Evolutionary conservation across 2,113 vertebrate genomes (phyloP), one percentile per base, ranked within the genome.

Genomic region (Climacteris rufus): DNA sequence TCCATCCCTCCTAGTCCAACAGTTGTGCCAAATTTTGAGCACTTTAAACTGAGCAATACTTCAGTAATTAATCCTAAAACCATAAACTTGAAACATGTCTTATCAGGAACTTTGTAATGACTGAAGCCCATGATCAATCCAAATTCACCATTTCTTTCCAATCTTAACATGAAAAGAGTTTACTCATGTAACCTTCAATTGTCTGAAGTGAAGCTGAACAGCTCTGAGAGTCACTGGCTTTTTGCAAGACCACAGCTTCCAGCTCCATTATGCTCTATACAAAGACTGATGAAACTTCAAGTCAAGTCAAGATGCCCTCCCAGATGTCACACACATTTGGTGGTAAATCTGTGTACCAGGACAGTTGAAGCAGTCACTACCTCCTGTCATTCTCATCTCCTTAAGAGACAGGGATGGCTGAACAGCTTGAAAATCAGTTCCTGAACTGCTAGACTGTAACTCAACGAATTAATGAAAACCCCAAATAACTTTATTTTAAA

Each of bases 311-410:
- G 31, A 52, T 21, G 72, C 13, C 3, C 27, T 70, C 13, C 33
- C 31, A 50, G 17, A 54, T 0, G 0, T 19, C 19, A 87, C 8
- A 42, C 1, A 4, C 1, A 1, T 49, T 59, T n/a, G 8, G 10
- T 39, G 35, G 30, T 42, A 31, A 33, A 49, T 31, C 39, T 31
- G 15, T 27, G 15, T 6, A 61, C 8, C 21, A 60, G 23, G n/a
- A 77, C 11, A 81, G 45, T 19, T 77, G 25, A 74, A 70, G 19
- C 9, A 84, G 40, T 6, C 40, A n/a, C 31, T 40, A 8, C 14
- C 11, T 81, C 28, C 45, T 17, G 19, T 0, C 0, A 68, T 22
- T 10, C 33, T 57, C 13, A 44, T 19, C 54, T 78, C 37, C 76
- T 61, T 75, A 39, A 71, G 37, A 78, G 74, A 56, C 6, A 42